Evolutionary conservation across 2,888 invertebrate species (phyloP).

Genomic region (Cephalotes varians): DNA sequence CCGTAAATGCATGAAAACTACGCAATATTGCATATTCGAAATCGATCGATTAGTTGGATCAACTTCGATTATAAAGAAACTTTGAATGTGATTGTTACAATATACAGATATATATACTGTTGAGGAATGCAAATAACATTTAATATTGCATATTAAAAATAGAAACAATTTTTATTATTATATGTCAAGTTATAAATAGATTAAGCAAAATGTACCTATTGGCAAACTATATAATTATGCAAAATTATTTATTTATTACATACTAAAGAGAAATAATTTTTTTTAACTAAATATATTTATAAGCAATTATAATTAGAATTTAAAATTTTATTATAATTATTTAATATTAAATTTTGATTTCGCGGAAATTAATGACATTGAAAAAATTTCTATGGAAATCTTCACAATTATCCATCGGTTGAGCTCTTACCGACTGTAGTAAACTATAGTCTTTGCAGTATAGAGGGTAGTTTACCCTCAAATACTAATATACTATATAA

Average conservation of each 20-base stretch:
- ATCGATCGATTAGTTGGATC: not conserved
- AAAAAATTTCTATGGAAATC: not conserved
- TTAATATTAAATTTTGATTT: not conserved
- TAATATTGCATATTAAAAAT: not conserved
- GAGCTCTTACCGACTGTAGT: conserved; percentile 44
- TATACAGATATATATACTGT: not conserved
- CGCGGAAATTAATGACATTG: not conserved
- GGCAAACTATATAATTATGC: not conserved
- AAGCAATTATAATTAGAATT: conserved; percentile 5
- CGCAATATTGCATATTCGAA: conserved; percentile 28
- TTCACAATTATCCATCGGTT: conserved; percentile 5
- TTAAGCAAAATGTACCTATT: not conserved
- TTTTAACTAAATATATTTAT: not conserved
- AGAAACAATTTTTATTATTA: not conserved
- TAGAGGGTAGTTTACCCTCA: not conserved
- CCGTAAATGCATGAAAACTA: conserved; percentile 56
- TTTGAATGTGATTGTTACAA: not conserved
- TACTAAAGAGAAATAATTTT: not conserved
- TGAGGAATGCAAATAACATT: not conserved
- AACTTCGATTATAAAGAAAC: not conserved
- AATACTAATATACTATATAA: not conserved
- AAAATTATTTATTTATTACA: not conserved
- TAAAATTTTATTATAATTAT: not conserved
- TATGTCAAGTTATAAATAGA: not conserved
- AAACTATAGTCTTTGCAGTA: not conserved